A percentile compares a stretch with the other conserved stretches of the same genome.
Evolutionary conservation across 2,797 vertebrate species (phyloP).

Genomic region (Lepilemur ruficaudatus): DNA sequence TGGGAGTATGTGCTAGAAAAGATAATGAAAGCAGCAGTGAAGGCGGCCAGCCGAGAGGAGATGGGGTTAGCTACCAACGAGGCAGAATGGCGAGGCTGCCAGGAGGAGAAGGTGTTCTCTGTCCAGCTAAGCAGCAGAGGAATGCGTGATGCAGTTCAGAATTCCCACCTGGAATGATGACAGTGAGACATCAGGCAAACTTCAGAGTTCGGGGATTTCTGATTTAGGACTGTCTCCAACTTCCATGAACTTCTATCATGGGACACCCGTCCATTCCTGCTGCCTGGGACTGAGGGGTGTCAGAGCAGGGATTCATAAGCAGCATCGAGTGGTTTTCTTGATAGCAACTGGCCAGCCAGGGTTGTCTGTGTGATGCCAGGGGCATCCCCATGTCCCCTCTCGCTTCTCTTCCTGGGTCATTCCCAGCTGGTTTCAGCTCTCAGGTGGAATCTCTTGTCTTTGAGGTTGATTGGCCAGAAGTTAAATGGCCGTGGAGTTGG

Average conservation of each 20-base stretch:
- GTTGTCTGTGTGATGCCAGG: background rate
- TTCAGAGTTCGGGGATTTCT: background rate
- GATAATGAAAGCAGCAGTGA: background rate
- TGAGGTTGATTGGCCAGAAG: background rate
- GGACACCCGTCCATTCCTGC: background rate
- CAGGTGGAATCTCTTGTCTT: background rate
- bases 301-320: background rate
- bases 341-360: rapidly evolving
- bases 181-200: background rate
- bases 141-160: background rate
- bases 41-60: background rate
- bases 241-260: background rate
- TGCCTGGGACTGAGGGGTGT: background rate
- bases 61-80: rapidly evolving
- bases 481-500: background rate
- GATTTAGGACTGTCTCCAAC: background rate
- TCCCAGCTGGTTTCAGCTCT: background rate
- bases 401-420: background rate
- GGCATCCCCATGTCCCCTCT: too few species aligned
- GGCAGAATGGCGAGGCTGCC: too few species aligned
- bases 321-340: background rate
- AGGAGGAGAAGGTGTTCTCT: background rate
- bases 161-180: background rate
- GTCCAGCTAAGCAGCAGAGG: background rate
- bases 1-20: background rate